These are phyloP conservation scores for Callipepla squamata DNA, from an alignment of 2,113 vertebrate species.

Conservation along the genomic window DNA sequence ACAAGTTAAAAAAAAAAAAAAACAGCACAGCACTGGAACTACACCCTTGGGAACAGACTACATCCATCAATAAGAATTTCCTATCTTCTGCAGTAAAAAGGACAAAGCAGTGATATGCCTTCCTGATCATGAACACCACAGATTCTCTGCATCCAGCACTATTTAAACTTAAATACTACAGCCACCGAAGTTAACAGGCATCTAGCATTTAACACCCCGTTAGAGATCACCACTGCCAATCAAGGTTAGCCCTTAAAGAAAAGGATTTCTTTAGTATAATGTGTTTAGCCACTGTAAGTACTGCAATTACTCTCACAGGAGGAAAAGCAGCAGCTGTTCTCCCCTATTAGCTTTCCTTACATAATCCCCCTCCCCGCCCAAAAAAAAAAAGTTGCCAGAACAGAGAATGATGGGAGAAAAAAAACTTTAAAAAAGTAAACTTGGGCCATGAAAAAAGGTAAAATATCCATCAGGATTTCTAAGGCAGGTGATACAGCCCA, in stretches of 20 bases:
- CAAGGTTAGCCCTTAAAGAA: conserved; percentile 19
- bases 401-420: not conserved
- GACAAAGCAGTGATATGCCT: not conserved
- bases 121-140: not conserved
- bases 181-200: conserved; percentile 15
- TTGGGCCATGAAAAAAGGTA: conserved; percentile 46
- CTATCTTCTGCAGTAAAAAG: not conserved
- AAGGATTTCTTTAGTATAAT: not conserved
- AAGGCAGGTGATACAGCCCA: conserved; percentile 35
- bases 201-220: conserved; percentile 33
- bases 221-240: conserved; percentile 8
- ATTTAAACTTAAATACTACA: conserved; percentile 33
- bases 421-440: not conserved
- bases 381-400: conserved; percentile 44
- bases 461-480: conserved; percentile 64
- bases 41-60: not conserved
- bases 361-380: not conserved
- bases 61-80: not conserved
- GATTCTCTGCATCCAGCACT: conserved; percentile 8
- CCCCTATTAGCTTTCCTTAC: conserved; percentile 4
- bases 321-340: conserved; percentile 31
- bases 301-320: conserved; percentile 23
- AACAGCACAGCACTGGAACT: not conserved
- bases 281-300: conserved; percentile 14
- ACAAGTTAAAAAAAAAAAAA: not conserved